Conservation (phyloP, 2,888 invertebrate species). For the Hypsopygia costalis region DNA sequence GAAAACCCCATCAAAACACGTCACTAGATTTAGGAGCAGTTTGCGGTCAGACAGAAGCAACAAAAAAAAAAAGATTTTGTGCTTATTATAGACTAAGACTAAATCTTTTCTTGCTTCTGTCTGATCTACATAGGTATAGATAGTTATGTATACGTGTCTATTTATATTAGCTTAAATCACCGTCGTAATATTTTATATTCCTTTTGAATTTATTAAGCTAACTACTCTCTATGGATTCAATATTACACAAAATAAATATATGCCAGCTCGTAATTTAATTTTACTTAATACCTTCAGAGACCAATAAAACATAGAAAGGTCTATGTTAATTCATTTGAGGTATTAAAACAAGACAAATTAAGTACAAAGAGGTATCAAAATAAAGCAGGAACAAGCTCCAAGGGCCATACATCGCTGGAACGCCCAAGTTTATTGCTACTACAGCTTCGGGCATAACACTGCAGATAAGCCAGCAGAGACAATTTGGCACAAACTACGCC, state of each 20-base stretch:
- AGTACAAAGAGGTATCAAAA: conserved; percentile 30
- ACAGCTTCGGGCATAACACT: conserved; percentile 62
- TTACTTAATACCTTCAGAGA: conserved; percentile 2
- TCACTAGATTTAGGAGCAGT: too few species aligned
- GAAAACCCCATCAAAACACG: too few species aligned
- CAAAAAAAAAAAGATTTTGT: too few species aligned
- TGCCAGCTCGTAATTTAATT: not conserved
- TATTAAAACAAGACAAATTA: not conserved
- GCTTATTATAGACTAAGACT: too few species aligned
- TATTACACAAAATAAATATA: not conserved
- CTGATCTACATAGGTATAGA: too few species aligned
- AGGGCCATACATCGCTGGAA: conserved; percentile 25
- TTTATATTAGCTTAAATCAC: too few species aligned
- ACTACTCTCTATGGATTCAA: too few species aligned
- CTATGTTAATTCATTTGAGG: not conserved
- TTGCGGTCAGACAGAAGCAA: too few species aligned
- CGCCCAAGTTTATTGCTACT: conserved; percentile 19
- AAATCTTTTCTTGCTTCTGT: too few species aligned
- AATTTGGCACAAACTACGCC: conserved; percentile 76
- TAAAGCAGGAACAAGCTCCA: conserved; percentile 48
- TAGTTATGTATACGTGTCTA: too few species aligned
- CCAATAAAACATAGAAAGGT: conserved; percentile 7
- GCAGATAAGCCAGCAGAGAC: conserved; percentile 77
- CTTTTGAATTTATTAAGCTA: too few species aligned
- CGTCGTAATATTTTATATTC: too few species aligned